These are phyloP conservation scores for Nephotettix cincticeps DNA, from an alignment of 1,140 invertebrate species.

Conservation along the genomic window DNA sequence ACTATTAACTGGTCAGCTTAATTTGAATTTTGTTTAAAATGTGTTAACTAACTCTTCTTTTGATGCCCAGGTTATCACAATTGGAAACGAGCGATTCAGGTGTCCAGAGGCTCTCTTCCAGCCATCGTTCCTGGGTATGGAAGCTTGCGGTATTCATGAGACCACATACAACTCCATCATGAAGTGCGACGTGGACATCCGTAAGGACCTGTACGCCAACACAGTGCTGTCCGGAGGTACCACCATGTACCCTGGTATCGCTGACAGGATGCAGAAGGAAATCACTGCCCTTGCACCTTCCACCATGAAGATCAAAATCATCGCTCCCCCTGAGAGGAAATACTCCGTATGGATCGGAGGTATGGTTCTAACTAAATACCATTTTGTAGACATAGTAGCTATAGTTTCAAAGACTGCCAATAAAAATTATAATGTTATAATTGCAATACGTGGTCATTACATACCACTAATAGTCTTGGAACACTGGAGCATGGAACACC, in stretches of 20 bases:
- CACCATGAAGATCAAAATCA: constrained; percentile 81
- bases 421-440: too few relatives aligned
- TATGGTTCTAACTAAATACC: too few relatives aligned
- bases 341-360: constrained; percentile 84
- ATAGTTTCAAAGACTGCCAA: too few relatives aligned
- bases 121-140: constrained; percentile 93
- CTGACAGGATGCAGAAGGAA: constrained; percentile 76
- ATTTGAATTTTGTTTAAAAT: too few relatives aligned
- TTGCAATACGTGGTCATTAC: too few relatives aligned
- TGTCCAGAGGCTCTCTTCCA: constrained; percentile 97
- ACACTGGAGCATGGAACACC: too few relatives aligned
- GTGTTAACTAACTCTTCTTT: too few relatives aligned
- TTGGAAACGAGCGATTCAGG: constrained; percentile 95
- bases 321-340: constrained; percentile 81
- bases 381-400: too few relatives aligned
- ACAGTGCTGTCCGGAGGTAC: constrained; percentile 94
- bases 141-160: constrained; percentile 92
- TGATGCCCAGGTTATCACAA: constrained; percentile 76
- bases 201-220: constrained; percentile 95
- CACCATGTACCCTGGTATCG: constrained; percentile 94
- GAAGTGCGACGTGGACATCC: constrained; percentile 94
- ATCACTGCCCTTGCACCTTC: constrained; percentile 71
- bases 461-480: too few relatives aligned
- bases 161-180: constrained; percentile 97
- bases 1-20: too few relatives aligned